Percentiles rank a stretch among this genome's conserved stretches.
These are phyloP conservation scores for Carassius carassius DNA, from an alignment of 2,113 vertebrate genomes.

Conservation along the genomic window DNA sequence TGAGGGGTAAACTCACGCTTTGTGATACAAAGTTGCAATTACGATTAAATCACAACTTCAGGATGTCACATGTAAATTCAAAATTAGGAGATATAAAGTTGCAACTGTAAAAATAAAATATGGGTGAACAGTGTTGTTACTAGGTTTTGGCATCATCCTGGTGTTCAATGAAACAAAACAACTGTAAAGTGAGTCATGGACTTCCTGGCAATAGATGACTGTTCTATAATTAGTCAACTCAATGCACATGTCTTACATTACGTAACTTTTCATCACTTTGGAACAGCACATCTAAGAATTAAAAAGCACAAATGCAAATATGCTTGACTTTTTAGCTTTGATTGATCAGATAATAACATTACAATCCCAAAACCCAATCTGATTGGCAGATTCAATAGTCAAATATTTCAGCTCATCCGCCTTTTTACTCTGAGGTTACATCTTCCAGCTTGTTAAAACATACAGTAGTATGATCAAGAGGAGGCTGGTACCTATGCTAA, in stretches of 20 bases:
- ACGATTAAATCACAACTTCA: too few species aligned
- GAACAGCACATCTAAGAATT: not conserved
- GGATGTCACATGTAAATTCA: not conserved
- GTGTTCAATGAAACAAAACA: not conserved
- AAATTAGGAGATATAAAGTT: not conserved
- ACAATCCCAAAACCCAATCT: not conserved
- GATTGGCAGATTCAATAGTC: not conserved
- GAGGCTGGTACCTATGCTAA: slow-evolving; percentile 27
- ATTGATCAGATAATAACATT: not conserved
- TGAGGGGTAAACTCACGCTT: too few species aligned
- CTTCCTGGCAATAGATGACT: slow-evolving; percentile 9
- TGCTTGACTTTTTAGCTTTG: not conserved
- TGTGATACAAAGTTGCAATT: too few species aligned
- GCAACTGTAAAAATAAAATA: not conserved
- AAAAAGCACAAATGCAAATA: not conserved
- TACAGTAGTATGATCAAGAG: not conserved
- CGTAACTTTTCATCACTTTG: slow-evolving; percentile 59
- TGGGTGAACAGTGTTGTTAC: not conserved
- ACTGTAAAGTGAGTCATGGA: slow-evolving; percentile 14
- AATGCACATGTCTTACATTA: slow-evolving; percentile 41
- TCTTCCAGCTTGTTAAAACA: not conserved
- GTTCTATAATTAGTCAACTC: not conserved
- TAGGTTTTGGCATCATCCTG: not conserved
- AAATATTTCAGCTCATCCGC: not conserved
- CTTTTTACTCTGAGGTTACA: not conserved